Evolutionary conservation across 2,113 vertebrate species (phyloP).

Genomic region (Rhagologus leucostigma): DNA sequence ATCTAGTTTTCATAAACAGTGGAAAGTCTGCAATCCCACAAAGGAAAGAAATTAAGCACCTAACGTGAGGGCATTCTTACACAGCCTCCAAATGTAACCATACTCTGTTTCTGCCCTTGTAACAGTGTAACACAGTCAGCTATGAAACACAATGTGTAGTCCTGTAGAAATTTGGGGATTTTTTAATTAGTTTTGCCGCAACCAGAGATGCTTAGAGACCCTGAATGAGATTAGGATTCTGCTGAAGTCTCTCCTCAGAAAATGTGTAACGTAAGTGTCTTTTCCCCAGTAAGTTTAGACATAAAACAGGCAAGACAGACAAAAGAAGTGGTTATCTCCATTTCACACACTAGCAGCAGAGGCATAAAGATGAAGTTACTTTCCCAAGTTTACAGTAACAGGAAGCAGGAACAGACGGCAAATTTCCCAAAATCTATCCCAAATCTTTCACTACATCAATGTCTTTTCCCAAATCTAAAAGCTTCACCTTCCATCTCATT

Average conservation of each 20-base stretch:
- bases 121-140: background rate
- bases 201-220: background rate
- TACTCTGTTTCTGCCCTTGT: background rate
- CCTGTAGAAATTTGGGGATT: background rate
- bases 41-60: background rate
- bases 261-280: rapidly evolving
- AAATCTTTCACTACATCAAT: background rate
- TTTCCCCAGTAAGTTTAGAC: background rate
- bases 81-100: background rate
- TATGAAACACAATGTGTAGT: background rate
- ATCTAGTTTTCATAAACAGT: background rate
- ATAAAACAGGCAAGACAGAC: background rate
- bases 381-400: background rate
- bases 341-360: background rate
- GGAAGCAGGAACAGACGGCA: background rate
- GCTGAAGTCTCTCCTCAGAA: background rate
- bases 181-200: background rate
- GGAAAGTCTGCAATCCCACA: background rate
- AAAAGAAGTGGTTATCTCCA: background rate
- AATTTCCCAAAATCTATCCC: background rate
- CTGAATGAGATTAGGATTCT: background rate
- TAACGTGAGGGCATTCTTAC: background rate
- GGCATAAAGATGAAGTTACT: background rate
- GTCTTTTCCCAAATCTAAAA: background rate
- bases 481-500: background rate